These are phyloP conservation scores for Rachycentron canadum DNA, from an alignment of 2,797 vertebrate species.

Conservation along the genomic window DNA sequence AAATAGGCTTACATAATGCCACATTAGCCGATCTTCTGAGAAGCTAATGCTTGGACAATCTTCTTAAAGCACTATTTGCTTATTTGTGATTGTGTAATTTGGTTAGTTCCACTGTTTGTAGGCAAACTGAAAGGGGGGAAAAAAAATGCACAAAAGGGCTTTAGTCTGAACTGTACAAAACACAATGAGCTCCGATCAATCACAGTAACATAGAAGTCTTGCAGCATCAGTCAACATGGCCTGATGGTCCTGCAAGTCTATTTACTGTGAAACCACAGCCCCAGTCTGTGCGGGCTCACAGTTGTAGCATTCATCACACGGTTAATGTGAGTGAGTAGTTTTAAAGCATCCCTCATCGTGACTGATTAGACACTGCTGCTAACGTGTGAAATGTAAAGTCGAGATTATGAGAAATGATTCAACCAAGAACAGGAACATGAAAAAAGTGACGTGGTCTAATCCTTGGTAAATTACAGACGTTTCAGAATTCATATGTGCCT, in stretches of 20 bases:
- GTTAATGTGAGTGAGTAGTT: constrained; percentile 23
- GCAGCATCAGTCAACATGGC: constrained; percentile 13
- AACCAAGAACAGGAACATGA: neutral
- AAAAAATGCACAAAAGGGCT: constrained; percentile 13
- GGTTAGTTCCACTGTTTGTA: constrained; percentile 20
- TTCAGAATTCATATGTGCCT: neutral
- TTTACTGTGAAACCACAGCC: constrained; percentile 19
- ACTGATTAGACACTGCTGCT: constrained; percentile 6
- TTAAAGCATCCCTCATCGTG: neutral
- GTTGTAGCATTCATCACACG: neutral
- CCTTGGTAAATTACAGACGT: neutral
- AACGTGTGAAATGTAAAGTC: constrained; percentile 14
- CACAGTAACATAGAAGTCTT: constrained; percentile 11
- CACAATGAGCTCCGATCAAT: constrained; percentile 34
- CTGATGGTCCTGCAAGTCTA: constrained; percentile 16
- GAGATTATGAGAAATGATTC: constrained; percentile 1
- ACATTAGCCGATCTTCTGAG: constrained; percentile 37
- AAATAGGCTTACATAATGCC: constrained; percentile 53
- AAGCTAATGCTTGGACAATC: constrained; percentile 48
- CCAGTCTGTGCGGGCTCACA: neutral
- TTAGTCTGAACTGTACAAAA: constrained; percentile 6
- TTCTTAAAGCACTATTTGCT: constrained; percentile 54
- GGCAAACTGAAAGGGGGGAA: constrained; percentile 13
- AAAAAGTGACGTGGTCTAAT: no score
- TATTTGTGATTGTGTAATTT: constrained; percentile 51